These are phyloP conservation scores for Rhagonycha lutea DNA, from an alignment of 2,888 invertebrate species.

Conservation along the genomic window DNA sequence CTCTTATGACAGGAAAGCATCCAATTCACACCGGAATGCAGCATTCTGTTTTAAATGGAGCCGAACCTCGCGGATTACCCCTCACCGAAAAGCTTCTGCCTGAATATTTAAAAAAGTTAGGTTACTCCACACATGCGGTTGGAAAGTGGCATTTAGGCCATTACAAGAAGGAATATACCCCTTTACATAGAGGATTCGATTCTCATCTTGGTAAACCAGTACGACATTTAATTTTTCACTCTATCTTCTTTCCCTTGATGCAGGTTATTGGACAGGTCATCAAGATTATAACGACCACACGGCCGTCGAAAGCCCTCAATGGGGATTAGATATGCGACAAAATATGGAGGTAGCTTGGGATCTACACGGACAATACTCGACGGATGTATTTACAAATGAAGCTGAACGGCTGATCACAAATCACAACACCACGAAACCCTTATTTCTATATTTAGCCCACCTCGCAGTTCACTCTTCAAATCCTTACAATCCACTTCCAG, in stretches of 20 bases:
- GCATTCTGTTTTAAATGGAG: constrained; percentile 73
- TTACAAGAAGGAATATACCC: constrained; percentile 69
- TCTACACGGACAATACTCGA: constrained; percentile 71
- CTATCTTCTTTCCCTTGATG: background rate
- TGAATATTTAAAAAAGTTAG: constrained; percentile 77
- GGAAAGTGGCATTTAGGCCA: constrained; percentile 93
- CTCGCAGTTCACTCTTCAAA: constrained; percentile 90
- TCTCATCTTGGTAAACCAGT: constrained; percentile 64
- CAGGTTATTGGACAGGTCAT: constrained; percentile 83
- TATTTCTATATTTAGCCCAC: constrained; percentile 88
- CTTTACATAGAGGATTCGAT: constrained; percentile 70
- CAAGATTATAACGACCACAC: constrained; percentile 91
- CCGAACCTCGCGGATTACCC: constrained; percentile 82
- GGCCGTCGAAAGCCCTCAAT: constrained; percentile 65
- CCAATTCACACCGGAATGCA: constrained; percentile 89
- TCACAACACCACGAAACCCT: constrained; percentile 63
- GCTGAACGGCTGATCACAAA: constrained; percentile 56
- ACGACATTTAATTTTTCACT: background rate
- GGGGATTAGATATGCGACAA: constrained; percentile 71
- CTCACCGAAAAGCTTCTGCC: constrained; percentile 80
- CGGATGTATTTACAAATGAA: constrained; percentile 59
- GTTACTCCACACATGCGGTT: constrained; percentile 80
- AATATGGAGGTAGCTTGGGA: constrained; percentile 74
- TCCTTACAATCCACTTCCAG: constrained; percentile 80
- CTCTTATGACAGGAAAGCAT: constrained; percentile 90